Percentiles rank a stretch among this genome's conserved stretches.
Conservation (phyloP, 2,797 vertebrate species). For the Rhodeus uyekii region DNA sequence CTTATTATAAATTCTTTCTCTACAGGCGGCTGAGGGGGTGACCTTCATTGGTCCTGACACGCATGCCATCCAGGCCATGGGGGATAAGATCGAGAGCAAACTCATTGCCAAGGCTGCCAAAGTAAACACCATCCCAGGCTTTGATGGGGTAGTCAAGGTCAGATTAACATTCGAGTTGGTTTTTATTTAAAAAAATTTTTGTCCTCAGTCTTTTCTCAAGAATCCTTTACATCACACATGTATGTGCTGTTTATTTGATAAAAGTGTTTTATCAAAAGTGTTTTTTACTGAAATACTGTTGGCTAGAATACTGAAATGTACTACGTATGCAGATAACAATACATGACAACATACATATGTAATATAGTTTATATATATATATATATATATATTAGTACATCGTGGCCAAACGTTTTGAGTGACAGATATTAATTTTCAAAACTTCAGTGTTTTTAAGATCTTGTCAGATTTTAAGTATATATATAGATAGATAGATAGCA, state of each 20-base stretch:
- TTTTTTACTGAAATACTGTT: too few relatives aligned
- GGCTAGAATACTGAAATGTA: background rate
- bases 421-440: too few relatives aligned
- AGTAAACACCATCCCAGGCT: slow-evolving; percentile 97
- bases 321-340: background rate
- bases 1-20: slow-evolving; percentile 75
- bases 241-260: background rate
- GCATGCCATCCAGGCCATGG: slow-evolving; percentile 95
- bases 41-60: slow-evolving; percentile 94
- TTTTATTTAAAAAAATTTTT: too few relatives aligned
- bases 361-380: too few relatives aligned
- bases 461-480: too few relatives aligned
- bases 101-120: slow-evolving; percentile 93
- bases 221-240: background rate
- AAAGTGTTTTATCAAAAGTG: too few relatives aligned
- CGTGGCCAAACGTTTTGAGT: too few relatives aligned
- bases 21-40: slow-evolving; percentile 84
- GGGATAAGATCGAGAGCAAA: slow-evolving; percentile 99
- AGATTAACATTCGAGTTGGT: slow-evolving; percentile 53
- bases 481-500: too few relatives aligned
- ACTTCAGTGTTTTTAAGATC: too few relatives aligned
- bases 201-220: background rate
- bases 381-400: too few relatives aligned
- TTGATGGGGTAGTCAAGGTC: slow-evolving; percentile 96
- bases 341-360: background rate